Percentiles rank a stretch among this genome's conserved stretches.
phyloP scores from a whole-genome alignment of 2,888 invertebrate genomes.

The Agrotis exclamationis region DNA sequence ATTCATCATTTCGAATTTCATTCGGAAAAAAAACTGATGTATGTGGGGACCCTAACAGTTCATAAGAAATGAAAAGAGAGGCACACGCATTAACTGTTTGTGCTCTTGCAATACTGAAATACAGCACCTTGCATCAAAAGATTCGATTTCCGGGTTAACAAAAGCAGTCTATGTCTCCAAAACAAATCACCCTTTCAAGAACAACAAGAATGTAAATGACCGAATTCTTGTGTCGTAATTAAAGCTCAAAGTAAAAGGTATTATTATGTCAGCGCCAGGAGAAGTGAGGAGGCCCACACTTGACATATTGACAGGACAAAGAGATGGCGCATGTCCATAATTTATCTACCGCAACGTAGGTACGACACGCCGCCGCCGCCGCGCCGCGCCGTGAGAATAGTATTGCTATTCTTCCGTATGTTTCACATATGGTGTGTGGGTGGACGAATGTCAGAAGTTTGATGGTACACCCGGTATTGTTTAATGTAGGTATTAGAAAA shows the following conservation, averaged over 20 bases:
- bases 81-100: neutral
- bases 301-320: slow-evolving; percentile 90
- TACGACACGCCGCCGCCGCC: slow-evolving; percentile 54
- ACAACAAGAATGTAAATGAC: slow-evolving; percentile 51
- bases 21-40: no score
- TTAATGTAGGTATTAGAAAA: neutral
- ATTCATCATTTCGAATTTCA: no score
- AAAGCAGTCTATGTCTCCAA: neutral
- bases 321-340: slow-evolving; percentile 81
- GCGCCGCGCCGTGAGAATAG: slow-evolving; percentile 74
- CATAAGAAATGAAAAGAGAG: neutral
- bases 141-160: neutral
- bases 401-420: slow-evolving; percentile 74
- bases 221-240: slow-evolving; percentile 58
- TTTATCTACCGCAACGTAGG: slow-evolving; percentile 83
- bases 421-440: slow-evolving; percentile 53
- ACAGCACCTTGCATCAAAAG: neutral
- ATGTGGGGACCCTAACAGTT: no score
- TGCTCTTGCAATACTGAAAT: no score
- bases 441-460: slow-evolving; percentile 47
- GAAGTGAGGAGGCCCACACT: slow-evolving; percentile 76
- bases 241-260: slow-evolving; percentile 70
- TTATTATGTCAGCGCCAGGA: slow-evolving; percentile 80
- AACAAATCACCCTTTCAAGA: slow-evolving; percentile 50
- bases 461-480: slow-evolving; percentile 29